These are phyloP conservation scores for Panthera tigris DNA, from an alignment of 2,113 vertebrate genomes.

Conservation along the genomic window DNA sequence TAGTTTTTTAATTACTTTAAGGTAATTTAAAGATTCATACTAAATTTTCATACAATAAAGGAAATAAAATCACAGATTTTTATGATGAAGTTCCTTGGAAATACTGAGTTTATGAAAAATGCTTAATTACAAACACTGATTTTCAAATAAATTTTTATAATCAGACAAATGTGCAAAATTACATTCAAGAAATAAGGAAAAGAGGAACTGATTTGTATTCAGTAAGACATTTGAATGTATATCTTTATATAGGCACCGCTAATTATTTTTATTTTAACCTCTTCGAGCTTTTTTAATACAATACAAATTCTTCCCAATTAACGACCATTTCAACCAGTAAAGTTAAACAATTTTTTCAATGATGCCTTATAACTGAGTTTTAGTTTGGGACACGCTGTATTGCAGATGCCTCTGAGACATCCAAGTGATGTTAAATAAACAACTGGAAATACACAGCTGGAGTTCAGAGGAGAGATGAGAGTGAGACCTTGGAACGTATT, in stretches of 20 bases:
- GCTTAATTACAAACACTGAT: conserved; percentile 27
- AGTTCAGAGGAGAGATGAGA: not conserved
- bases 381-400: not conserved
- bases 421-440: not conserved
- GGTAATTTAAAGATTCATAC: not conserved
- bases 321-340: not conserved
- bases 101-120: conserved; percentile 38
- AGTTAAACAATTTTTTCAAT: conserved; percentile 18
- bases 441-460: not conserved
- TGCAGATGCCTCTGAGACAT: not conserved
- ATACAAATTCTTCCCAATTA: not conserved
- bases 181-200: not conserved
- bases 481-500: not conserved
- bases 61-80: not conserved
- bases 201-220: not conserved
- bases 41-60: conserved; percentile 34
- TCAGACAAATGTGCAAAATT: not conserved
- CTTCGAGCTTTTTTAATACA: not conserved
- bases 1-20: conserved; percentile 28
- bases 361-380: not conserved
- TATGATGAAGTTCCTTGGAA: not conserved
- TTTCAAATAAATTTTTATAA: conserved; percentile 50
- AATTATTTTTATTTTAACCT: conserved; percentile 46
- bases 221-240: not conserved
- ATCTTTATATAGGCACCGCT: not conserved